These are phyloP conservation scores for Psilopogon haemacephalus DNA, from an alignment of 2,113 vertebrate genomes.

Conservation along the genomic window DNA sequence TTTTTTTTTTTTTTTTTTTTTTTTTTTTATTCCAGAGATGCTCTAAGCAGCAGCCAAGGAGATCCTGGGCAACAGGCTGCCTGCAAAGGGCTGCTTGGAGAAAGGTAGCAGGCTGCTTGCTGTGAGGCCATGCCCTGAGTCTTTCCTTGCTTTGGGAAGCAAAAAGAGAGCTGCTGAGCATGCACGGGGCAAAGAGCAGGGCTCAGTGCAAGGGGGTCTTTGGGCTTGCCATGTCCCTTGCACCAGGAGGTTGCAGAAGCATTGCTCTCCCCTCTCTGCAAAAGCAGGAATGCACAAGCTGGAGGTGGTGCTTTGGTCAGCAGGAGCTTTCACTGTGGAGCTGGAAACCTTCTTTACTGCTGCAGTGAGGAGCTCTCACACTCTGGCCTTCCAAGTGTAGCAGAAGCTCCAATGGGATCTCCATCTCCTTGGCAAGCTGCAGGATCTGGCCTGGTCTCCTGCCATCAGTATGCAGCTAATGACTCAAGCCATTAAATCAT, in stretches of 20 bases:
- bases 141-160: background rate
- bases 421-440: background rate
- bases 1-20: too few relatives aligned
- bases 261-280: background rate
- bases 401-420: background rate
- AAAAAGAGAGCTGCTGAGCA: background rate
- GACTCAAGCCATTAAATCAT: slow-evolving; percentile 22
- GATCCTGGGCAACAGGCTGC: background rate
- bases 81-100: background rate
- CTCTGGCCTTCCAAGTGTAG: background rate
- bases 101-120: background rate
- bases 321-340: background rate
- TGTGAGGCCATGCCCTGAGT: background rate
- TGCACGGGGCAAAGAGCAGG: background rate
- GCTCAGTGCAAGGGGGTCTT: background rate
- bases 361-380: background rate
- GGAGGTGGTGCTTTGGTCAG: background rate
- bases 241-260: background rate
- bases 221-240: background rate
- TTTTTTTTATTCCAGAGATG: background rate
- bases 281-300: background rate
- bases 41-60: background rate
- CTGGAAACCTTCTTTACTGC: background rate
- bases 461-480: background rate
- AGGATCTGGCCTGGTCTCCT: background rate